Conservation (phyloP, 2,888 invertebrate genomes). For the Sinentomon sp. region DNA sequence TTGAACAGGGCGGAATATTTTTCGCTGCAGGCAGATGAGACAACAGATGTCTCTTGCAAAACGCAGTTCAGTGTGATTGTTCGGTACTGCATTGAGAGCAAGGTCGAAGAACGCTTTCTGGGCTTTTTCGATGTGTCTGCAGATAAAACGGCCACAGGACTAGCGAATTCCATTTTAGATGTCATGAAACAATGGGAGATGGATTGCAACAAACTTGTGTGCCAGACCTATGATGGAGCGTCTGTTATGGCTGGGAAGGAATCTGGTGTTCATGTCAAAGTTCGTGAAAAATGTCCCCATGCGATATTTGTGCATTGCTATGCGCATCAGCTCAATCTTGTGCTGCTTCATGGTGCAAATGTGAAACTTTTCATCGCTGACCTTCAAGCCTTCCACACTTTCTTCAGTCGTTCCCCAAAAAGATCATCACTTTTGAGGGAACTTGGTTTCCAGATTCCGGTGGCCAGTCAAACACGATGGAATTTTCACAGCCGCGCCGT, state of each 20-base stretch:
- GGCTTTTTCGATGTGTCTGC: neutral
- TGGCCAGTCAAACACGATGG: no score
- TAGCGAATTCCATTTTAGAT: no score
- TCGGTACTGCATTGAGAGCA: neutral
- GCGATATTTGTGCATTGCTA: neutral
- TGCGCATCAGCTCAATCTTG: neutral
- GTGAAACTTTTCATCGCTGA: neutral
- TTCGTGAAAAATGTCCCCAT: neutral
- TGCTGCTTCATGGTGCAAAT: neutral
- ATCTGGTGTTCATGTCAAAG: neutral
- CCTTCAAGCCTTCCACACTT: neutral
- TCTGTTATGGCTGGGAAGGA: neutral
- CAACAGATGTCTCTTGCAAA: neutral
- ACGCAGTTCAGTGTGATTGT: neutral
- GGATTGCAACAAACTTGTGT: neutral
- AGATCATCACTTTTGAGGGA: neutral
- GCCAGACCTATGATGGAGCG: neutral
- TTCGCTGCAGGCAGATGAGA: neutral
- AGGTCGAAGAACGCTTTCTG: neutral
- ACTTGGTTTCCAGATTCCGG: neutral
- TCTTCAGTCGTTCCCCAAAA: neutral
- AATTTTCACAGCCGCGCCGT: no score
- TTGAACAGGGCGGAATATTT: neutral
- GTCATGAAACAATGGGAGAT: neutral
- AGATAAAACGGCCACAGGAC: neutral